Base-by-base conservation (phyloP, 2,888 invertebrate genomes). In the Torymus aiolomorphi region DNA sequence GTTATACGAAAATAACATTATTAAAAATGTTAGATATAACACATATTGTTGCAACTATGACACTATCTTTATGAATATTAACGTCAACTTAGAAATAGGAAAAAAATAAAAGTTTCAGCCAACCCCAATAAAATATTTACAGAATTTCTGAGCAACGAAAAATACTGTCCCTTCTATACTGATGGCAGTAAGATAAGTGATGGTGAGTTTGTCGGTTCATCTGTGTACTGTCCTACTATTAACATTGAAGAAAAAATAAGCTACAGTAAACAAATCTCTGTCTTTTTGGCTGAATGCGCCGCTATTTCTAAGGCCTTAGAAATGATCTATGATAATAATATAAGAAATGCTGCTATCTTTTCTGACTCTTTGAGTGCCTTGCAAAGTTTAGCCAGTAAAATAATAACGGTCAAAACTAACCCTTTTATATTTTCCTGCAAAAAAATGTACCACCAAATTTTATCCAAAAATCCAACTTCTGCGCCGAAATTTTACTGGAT, bases 101-200 rank as follows among this genome's bases (percentile, higher is more conserved):
- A 56, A 56, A 62, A 24, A 62, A 2, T 62, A 62, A 70, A 57
- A 70, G 42, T 11, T 24, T 70, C 70, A 20, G 54, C 70, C 57
- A 57, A 70, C 57, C 57, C 70, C 14, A 57, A 57, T 57, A 24
- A 14, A 54, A 31, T 56, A 2, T 31, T 70, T 31, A 57, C 14
- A 4, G 57, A 57, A 2, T 70, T 54, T 57, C 14, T 24, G 1
- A 70, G 14, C 16, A 57, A 31, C 12, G 31, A 70, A 2, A 70
- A 57, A 2, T 31, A 11, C 11, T 54, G 57, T 31, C 57, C 31
- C 13, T 31, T 70, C 24, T 70, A 14, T 57, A 57, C 70, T 54
- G 59, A 70, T n/a, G 70, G 56, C 11, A 56, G 56, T 13, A 70
- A 70, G 57, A n/a, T 31, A 13, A 56, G 16, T 2, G 57, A 31